A percentile compares a stretch with the other conserved stretches of the same genome.
phyloP scores from a whole-genome alignment of 2,797 vertebrate genomes.

The Falco novaeseelandiae region DNA sequence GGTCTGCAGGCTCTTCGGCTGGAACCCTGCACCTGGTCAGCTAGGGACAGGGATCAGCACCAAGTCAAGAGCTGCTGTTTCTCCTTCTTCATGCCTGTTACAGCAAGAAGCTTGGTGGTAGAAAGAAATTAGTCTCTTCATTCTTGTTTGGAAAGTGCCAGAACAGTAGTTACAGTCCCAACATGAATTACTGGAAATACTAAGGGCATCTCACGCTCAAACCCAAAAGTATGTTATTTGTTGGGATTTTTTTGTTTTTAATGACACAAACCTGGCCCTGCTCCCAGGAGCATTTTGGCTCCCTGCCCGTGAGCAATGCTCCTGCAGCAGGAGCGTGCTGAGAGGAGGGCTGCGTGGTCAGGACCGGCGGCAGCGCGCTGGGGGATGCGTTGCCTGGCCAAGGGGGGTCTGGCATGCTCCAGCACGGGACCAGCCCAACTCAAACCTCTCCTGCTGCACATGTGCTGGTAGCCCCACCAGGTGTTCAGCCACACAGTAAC shows the following conservation, averaged over 20 bases:
- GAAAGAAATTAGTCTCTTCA: background rate
- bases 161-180: constrained; percentile 22
- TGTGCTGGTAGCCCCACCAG: background rate
- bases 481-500: background rate
- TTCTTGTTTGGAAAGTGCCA: background rate
- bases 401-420: background rate
- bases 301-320: background rate
- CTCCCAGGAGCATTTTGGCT: background rate
- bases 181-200: constrained; percentile 33
- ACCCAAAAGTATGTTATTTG: background rate
- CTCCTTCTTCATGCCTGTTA: background rate
- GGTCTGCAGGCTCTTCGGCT: background rate
- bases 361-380: rapidly evolving
- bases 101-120: background rate
- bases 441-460: background rate
- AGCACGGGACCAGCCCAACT: rapidly evolving
- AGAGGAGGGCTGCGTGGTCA: background rate
- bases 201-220: background rate
- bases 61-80: background rate
- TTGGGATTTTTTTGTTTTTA: constrained; percentile 26
- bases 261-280: constrained; percentile 21
- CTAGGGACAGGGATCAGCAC: background rate
- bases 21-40: rapidly evolving
- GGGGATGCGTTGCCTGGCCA: rapidly evolving
- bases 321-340: rapidly evolving